These are phyloP conservation scores for Phenacoccus solenopsis DNA, from an alignment of 1,140 invertebrate genomes.

Conservation along the genomic window DNA sequence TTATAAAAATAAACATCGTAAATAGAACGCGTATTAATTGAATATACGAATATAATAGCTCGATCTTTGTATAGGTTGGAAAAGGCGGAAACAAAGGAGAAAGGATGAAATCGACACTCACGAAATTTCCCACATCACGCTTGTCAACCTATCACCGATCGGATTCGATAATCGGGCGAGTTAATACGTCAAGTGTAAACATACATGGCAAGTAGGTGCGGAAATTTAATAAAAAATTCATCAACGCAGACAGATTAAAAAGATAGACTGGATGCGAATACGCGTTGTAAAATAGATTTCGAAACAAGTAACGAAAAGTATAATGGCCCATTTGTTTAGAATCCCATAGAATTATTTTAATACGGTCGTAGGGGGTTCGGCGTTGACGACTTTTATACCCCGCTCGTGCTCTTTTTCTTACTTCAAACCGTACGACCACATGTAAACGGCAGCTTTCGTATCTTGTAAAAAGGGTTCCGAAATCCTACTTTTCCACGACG, in stretches of 20 bases:
- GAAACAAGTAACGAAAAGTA: conserved; percentile 13
- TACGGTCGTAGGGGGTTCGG: neutral
- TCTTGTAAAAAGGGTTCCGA: conserved; percentile 10
- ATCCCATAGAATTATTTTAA: conserved; percentile 17
- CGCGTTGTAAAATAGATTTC: conserved; percentile 10
- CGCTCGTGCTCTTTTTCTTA: neutral
- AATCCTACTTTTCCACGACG: conserved; percentile 5
- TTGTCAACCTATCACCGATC: too few species aligned
- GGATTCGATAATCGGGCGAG: too few species aligned
- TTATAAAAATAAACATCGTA: too few species aligned
- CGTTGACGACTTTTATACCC: neutral
- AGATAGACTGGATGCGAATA: neutral
- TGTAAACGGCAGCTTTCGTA: conserved; percentile 10
- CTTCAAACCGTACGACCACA: conserved; percentile 9
- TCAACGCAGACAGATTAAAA: conserved; percentile 6
- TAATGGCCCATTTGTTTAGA: conserved; percentile 15
- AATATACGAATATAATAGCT: too few species aligned
- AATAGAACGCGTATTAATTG: too few species aligned
- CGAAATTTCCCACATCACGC: too few species aligned
- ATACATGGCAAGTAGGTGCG: too few species aligned
- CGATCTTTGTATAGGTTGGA: too few species aligned
- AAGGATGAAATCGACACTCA: too few species aligned
- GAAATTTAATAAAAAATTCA: conserved; percentile 14
- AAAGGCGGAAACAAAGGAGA: too few species aligned
- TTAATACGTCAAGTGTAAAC: too few species aligned